Evolutionary conservation across 2,797 vertebrate species (phyloP).

Genomic region (Enoplosus armatus): DNA sequence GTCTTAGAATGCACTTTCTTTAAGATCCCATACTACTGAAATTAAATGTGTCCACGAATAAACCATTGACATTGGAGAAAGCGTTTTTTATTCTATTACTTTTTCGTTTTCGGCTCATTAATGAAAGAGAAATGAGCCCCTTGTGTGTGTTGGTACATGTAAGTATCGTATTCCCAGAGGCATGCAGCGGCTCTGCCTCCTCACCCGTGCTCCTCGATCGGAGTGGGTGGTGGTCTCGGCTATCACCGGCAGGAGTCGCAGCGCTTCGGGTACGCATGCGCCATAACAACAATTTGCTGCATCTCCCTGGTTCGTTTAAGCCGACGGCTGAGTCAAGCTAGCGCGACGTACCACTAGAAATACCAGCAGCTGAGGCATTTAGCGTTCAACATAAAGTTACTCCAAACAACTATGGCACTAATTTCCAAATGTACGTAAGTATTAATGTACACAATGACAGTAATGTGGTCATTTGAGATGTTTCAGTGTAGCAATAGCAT

Average conservation of each 20-base stretch:
- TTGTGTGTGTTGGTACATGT: slow-evolving; percentile 6
- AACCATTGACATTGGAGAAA: neutral
- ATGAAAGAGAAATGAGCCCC: neutral
- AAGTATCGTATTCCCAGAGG: neutral
- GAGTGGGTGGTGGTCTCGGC: slow-evolving; percentile 72
- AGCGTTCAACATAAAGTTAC: slow-evolving; percentile 22
- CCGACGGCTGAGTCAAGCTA: slow-evolving; percentile 60
- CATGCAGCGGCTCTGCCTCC: neutral
- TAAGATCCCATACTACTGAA: neutral
- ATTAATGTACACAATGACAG: neutral
- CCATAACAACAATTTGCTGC: slow-evolving; percentile 53
- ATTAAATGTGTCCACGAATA: neutral
- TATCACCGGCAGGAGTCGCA: slow-evolving; percentile 32
- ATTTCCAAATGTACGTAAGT: accelerated
- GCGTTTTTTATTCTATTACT: neutral
- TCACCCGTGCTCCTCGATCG: neutral
- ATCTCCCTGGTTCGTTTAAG: slow-evolving; percentile 37
- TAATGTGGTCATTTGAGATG: neutral
- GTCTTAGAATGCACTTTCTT: neutral
- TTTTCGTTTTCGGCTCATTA: neutral
- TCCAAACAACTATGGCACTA: accelerated
- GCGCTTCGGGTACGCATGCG: slow-evolving; percentile 72
- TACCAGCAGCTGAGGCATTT: neutral
- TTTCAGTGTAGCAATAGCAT: neutral
- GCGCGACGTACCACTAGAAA: neutral